Evolutionary conservation across 2,797 vertebrate species (phyloP).

Genomic region (Limosa lapponica): DNA sequence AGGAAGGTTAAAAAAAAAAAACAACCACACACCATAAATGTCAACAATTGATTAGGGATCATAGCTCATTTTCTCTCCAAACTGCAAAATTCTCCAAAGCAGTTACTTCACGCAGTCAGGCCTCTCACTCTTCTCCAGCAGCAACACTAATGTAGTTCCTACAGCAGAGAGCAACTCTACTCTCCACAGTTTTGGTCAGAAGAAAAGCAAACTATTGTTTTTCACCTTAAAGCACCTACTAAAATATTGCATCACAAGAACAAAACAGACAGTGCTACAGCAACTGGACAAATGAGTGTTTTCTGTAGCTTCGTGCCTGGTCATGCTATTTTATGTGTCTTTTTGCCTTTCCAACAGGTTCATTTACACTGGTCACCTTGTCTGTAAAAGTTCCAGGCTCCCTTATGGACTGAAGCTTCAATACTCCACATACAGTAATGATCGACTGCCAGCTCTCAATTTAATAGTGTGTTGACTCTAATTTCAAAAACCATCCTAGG

Average conservation of each 20-base stretch:
- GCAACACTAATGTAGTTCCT: not conserved
- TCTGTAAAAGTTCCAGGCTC: not conserved
- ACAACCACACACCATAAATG: not conserved
- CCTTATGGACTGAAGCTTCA: not conserved
- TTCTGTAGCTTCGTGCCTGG: not conserved
- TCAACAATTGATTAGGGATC: not conserved
- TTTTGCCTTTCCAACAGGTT: not conserved
- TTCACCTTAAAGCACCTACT: not conserved
- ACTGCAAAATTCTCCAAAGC: not conserved
- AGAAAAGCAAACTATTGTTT: not conserved
- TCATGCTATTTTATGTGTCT: not conserved
- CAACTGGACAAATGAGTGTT: not conserved
- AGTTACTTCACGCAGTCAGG: not conserved
- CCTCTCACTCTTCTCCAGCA: not conserved
- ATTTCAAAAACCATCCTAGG: not conserved
- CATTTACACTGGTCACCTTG: not conserved
- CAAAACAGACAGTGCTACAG: not conserved
- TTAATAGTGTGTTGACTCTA: not conserved
- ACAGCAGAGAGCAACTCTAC: not conserved
- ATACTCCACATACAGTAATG: not conserved
- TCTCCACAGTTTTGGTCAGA: not conserved
- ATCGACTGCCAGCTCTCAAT: fast-evolving
- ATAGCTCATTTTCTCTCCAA: not conserved
- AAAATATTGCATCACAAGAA: not conserved
- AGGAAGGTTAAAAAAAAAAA: not conserved